A percentile compares a stretch with the other conserved stretches of the same genome.
These are phyloP conservation scores for Ceratina japonica DNA, from an alignment of 1,140 invertebrate genomes.

Conservation along the genomic window DNA sequence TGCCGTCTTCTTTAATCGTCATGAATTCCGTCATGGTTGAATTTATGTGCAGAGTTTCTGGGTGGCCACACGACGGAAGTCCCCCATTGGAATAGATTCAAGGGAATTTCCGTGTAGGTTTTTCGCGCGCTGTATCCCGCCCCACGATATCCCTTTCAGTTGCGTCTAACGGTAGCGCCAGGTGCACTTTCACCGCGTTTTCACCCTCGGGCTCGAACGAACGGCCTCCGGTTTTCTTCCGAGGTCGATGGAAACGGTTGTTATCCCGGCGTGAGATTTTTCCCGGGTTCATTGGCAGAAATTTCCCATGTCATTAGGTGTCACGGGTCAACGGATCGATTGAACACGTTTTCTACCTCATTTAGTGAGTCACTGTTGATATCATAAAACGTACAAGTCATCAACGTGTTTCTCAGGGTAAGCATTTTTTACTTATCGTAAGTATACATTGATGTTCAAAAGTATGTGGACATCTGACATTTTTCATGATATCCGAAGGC, in stretches of 20 bases:
- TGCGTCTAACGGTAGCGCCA: slow-evolving; percentile 55
- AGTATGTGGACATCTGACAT: too few relatives aligned
- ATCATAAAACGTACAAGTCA: neutral
- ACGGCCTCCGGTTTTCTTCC: neutral
- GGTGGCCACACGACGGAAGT: slow-evolving; percentile 49
- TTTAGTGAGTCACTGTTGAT: neutral
- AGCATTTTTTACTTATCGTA: too few relatives aligned
- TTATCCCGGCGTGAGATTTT: neutral
- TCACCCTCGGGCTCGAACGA: slow-evolving; percentile 35
- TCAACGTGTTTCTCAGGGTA: neutral
- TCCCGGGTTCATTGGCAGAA: neutral
- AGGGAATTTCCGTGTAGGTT: slow-evolving; percentile 52
- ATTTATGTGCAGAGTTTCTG: slow-evolving; percentile 66
- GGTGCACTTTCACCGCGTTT: slow-evolving; percentile 62
- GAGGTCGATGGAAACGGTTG: neutral
- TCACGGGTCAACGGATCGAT: slow-evolving; percentile 18
- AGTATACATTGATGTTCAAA: too few relatives aligned
- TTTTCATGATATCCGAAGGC: too few relatives aligned
- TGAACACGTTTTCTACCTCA: slow-evolving; percentile 23
- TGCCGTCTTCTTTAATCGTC: slow-evolving; percentile 59
- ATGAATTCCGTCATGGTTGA: slow-evolving; percentile 45
- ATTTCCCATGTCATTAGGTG: slow-evolving; percentile 13
- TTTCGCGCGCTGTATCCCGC: slow-evolving; percentile 58
- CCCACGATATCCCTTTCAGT: slow-evolving; percentile 9
- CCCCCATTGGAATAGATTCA: slow-evolving; percentile 26